Evolutionary conservation across 2,797 vertebrate species (phyloP).

Genomic region (Benthosema pterotum): DNA sequence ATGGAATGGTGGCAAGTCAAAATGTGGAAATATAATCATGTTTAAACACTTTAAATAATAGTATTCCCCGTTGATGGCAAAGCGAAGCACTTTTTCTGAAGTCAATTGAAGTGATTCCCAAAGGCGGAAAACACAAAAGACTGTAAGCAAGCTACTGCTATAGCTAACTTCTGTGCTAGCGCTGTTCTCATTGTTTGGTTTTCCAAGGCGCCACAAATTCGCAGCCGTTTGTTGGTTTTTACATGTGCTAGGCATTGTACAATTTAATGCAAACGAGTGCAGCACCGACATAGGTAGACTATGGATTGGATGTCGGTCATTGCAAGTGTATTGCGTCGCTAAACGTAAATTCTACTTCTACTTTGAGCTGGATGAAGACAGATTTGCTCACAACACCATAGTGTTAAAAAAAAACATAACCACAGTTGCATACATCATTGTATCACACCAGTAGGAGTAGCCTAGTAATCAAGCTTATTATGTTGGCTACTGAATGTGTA

Average conservation of each 20-base stretch:
- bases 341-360: no score
- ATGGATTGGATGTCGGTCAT: no score
- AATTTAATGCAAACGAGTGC: neutral
- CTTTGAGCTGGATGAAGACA: no score
- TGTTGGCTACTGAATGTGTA: no score
- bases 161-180: neutral
- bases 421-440: no score
- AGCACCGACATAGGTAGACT: no score
- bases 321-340: no score
- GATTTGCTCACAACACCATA: no score
- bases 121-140: neutral
- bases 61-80: neutral
- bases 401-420: no score
- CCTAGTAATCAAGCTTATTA: no score
- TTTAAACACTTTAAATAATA: neutral
- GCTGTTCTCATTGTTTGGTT: slow-evolving; percentile 44
- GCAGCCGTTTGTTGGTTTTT: neutral
- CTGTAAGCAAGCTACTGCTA: neutral
- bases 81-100: neutral
- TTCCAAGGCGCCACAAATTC: slow-evolving; percentile 36
- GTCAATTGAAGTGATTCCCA: neutral
- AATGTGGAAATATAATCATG: neutral
- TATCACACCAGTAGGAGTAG: no score
- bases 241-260: neutral
- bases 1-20: neutral